These are phyloP conservation scores for Dastarcus helophoroides DNA, from an alignment of 2,888 invertebrate species.

Conservation along the genomic window DNA sequence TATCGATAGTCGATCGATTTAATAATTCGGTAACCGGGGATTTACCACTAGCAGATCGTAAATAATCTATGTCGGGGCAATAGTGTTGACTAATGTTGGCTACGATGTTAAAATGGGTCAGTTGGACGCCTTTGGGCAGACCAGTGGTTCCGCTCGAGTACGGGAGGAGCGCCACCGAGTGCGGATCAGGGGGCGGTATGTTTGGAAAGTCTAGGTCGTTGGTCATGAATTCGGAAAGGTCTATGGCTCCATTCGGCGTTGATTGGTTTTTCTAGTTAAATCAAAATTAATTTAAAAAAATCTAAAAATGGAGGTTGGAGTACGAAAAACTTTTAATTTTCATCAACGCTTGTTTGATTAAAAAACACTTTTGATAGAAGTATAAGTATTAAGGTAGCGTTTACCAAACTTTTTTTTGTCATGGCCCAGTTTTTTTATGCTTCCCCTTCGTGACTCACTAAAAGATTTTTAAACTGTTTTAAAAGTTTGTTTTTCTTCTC, in stretches of 20 bases:
- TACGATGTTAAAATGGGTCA: constrained; percentile 38
- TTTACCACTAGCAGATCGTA: neutral
- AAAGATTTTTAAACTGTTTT: too few species aligned
- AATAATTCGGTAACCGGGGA: constrained; percentile 3
- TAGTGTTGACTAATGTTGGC: constrained; percentile 25
- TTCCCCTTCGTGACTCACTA: too few species aligned
- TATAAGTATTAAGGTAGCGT: too few species aligned
- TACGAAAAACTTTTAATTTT: too few species aligned
- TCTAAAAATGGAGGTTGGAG: constrained; percentile 2
- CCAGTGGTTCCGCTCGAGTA: constrained; percentile 84
- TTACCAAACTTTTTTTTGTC: too few species aligned
- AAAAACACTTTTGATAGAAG: too few species aligned
- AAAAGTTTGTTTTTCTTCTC: too few species aligned
- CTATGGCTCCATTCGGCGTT: constrained; percentile 43
- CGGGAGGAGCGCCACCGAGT: constrained; percentile 57
- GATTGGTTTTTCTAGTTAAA: constrained; percentile 4
- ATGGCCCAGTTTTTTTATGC: too few species aligned
- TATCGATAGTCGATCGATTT: neutral
- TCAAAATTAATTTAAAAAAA: neutral
- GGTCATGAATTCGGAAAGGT: constrained; percentile 44
- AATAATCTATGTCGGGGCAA: neutral
- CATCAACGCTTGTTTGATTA: too few species aligned
- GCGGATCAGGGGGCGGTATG: constrained; percentile 36
- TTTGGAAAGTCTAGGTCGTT: constrained; percentile 39
- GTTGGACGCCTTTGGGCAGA: constrained; percentile 59